A percentile compares a stretch with the other conserved stretches of the same genome.
phyloP scores from a whole-genome alignment of 2,888 invertebrate genomes.

The Noctua comes region DNA sequence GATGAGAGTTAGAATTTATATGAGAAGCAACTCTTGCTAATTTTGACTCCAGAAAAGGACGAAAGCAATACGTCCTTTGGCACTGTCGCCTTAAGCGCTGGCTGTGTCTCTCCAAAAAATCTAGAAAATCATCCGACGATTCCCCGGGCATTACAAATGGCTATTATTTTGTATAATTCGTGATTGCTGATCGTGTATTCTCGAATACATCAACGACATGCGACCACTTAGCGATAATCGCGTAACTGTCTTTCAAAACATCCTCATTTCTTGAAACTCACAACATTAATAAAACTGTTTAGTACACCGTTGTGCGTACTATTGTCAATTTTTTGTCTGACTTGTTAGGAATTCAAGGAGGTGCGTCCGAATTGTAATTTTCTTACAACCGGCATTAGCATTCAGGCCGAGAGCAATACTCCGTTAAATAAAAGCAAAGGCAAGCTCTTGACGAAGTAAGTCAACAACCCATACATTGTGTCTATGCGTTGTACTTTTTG shows the following conservation, averaged over 20 bases:
- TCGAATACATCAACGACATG: slow-evolving; percentile 72
- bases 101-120: slow-evolving; percentile 70
- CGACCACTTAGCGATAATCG: slow-evolving; percentile 68
- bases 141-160: slow-evolving; percentile 72
- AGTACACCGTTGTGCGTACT: slow-evolving; percentile 62
- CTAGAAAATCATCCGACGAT: slow-evolving; percentile 72
- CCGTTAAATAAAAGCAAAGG: slow-evolving; percentile 77
- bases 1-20: slow-evolving; percentile 6
- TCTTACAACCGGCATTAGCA: slow-evolving; percentile 77
- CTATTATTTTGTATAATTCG: slow-evolving; percentile 68
- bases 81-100: slow-evolving; percentile 74
- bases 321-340: slow-evolving; percentile 65
- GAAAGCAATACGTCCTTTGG: slow-evolving; percentile 57
- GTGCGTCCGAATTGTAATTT: slow-evolving; percentile 73
- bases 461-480: slow-evolving; percentile 82
- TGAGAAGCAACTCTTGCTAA: slow-evolving; percentile 7
- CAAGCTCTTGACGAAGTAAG: slow-evolving; percentile 75
- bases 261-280: slow-evolving; percentile 58
- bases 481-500: slow-evolving; percentile 79
- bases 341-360: slow-evolving; percentile 74
- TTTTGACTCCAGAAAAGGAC: slow-evolving; percentile 49
- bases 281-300: slow-evolving; percentile 54
- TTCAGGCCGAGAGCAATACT: slow-evolving; percentile 72
- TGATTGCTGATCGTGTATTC: slow-evolving; percentile 68
- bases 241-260: slow-evolving; percentile 60